phyloP scores from a whole-genome alignment of 2,113 vertebrate species.

The Castor canadensis region DNA sequence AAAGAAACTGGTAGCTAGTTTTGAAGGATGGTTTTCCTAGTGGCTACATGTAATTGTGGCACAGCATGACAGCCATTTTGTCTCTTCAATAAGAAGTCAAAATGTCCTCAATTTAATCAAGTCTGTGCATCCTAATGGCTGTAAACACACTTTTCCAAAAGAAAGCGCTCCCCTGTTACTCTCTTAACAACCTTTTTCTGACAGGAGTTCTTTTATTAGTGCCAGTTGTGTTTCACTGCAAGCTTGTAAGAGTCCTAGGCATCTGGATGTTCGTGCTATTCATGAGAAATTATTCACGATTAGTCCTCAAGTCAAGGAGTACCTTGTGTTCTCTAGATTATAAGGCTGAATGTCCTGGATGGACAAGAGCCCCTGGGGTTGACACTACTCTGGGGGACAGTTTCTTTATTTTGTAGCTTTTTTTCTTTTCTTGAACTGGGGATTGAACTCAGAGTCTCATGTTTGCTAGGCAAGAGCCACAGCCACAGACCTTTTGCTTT shows the following conservation, averaged over 20 bases:
- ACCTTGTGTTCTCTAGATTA: not conserved
- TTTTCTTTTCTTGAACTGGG: constrained; percentile 25
- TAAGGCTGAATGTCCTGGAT: not conserved
- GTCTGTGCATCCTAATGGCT: not conserved
- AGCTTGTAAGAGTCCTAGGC: not conserved
- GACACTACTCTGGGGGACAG: not conserved
- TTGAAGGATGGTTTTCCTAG: not conserved
- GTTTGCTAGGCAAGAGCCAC: no score
- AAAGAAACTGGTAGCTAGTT: no score
- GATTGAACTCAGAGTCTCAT: no score
- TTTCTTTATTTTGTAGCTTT: not conserved
- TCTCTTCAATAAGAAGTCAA: not conserved
- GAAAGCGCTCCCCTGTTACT: not conserved
- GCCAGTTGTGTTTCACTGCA: not conserved
- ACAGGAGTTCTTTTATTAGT: not conserved
- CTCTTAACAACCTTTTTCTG: not conserved
- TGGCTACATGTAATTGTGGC: not conserved
- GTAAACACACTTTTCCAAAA: not conserved
- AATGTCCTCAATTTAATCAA: not conserved
- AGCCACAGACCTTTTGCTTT: no score
- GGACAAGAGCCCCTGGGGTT: not conserved
- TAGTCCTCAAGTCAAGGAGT: not conserved
- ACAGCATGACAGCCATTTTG: not conserved
- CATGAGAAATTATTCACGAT: not conserved
- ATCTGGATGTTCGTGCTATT: not conserved